Percentiles rank a stretch among this genome's conserved stretches.
Conservation (phyloP, 1,140 invertebrate species). For the Pollicipes pollicipes region DNA sequence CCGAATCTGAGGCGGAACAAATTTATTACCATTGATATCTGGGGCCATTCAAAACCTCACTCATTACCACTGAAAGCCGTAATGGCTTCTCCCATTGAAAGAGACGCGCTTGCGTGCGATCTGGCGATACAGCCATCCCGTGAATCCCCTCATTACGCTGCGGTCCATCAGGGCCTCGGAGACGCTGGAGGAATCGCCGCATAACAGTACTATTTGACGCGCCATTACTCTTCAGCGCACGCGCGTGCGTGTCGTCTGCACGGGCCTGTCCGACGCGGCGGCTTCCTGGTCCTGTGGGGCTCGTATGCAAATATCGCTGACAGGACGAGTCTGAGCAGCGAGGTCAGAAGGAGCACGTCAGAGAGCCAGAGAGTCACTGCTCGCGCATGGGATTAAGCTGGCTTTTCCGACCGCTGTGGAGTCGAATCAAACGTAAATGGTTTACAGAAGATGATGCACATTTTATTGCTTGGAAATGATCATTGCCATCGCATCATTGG, state of each 20-base stretch:
- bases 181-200: not conserved
- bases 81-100: not conserved
- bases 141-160: not conserved
- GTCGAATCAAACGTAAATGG: no score
- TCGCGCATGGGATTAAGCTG: no score
- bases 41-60: not conserved
- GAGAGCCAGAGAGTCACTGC: no score
- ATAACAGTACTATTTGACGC: not conserved
- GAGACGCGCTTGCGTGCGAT: not conserved
- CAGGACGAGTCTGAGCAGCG: no score
- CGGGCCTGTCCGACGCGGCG: no score
- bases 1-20: not conserved
- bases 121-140: not conserved
- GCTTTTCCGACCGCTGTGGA: no score
- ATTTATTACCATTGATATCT: not conserved
- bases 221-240: not conserved
- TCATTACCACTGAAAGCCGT: not conserved
- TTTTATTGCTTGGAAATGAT: no score
- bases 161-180: not conserved
- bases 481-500: no score
- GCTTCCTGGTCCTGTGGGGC: no score
- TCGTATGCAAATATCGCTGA: not conserved
- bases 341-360: no score
- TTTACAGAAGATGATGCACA: no score
- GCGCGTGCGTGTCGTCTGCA: not conserved